Percentiles rank a stretch among this genome's conserved stretches.
Evolutionary conservation across 2,797 vertebrate species (phyloP).

Genomic region (Clarias laeviceps): DNA sequence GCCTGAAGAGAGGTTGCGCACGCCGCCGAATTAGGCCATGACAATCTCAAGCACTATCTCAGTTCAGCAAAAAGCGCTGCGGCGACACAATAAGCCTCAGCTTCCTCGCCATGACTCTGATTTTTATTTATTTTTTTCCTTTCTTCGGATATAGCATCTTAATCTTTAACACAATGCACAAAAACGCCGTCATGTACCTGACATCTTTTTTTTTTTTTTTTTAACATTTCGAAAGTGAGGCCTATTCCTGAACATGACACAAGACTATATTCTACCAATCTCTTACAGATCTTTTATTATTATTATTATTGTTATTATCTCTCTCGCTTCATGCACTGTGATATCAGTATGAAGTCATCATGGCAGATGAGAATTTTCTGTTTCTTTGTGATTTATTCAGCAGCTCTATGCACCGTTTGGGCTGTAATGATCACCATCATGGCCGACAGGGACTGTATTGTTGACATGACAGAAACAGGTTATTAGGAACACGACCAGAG

Average conservation of each 20-base stretch:
- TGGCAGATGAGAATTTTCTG: constrained; percentile 16
- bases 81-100: constrained; percentile 60
- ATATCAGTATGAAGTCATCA: constrained; percentile 9
- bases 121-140: not conserved
- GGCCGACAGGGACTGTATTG: constrained; percentile 34
- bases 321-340: not conserved
- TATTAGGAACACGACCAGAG: constrained; percentile 39
- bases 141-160: not conserved
- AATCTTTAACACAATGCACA: not conserved
- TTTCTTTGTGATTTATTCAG: constrained; percentile 35
- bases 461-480: constrained; percentile 42
- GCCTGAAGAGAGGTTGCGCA: constrained; percentile 57
- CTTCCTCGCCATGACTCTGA: not conserved
- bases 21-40: constrained; percentile 68
- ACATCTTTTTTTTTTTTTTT: not conserved
- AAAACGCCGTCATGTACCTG: not conserved
- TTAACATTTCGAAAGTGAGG: not conserved
- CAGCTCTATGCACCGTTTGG: not conserved
- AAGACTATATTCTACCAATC: constrained; percentile 1
- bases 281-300: not conserved
- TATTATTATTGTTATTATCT: not conserved
- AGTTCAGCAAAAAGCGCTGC: constrained; percentile 54
- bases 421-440: constrained; percentile 28
- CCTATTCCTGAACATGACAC: constrained; percentile 5
- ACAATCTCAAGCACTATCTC: constrained; percentile 70